Evolutionary conservation across 2,888 invertebrate species (phyloP), one percentile per base, ranked within the genome.

Genomic region (Bhutanitis thaidina): DNA sequence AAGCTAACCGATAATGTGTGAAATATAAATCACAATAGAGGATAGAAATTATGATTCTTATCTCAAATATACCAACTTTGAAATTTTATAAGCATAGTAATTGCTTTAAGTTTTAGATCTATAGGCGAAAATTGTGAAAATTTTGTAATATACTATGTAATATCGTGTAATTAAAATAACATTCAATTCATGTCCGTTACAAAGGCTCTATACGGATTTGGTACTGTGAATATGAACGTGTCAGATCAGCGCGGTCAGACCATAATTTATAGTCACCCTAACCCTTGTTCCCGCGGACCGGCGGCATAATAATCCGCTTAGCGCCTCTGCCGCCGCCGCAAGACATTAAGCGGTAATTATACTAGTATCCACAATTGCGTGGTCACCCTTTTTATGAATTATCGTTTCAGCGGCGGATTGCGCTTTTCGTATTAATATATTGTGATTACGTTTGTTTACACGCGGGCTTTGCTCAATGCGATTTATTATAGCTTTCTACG

Each of bases 321-420:
- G 57, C 54, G 56, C 59, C 61, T 59, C 49, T 53, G 54, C 51
- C 55, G 48, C 51, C 56, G 53, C 60, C 56, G 61, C 65, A 67
- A 73, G 74, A 72, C 71, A 70, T 69, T 69, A 71, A 67, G 66
- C 72, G 65, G 67, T 74, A 75, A 77, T 77, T 71, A 75, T 61
- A 63, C 65, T 61, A 60, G 64, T 56, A 56, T 61, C 58, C 56
- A 57, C 64, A 51, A 61, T 64, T 35, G 52, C 47, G 14, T 47
- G 52, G 52, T 52, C 47, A 62, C 67, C 69, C 61, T 72, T 74
- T 67, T 67, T 66, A 60, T 63, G 58, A 61, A 52, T 62, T 60
- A 61, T 62, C 46, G 52, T 44, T 37, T 54, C 53, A 41, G 13
- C 14, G 10, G 37, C 13, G 15, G 25, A 34, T 43, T 38, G 32